Conservation (phyloP, 2,113 vertebrate genomes). For the Chloebia gouldiae region DNA sequence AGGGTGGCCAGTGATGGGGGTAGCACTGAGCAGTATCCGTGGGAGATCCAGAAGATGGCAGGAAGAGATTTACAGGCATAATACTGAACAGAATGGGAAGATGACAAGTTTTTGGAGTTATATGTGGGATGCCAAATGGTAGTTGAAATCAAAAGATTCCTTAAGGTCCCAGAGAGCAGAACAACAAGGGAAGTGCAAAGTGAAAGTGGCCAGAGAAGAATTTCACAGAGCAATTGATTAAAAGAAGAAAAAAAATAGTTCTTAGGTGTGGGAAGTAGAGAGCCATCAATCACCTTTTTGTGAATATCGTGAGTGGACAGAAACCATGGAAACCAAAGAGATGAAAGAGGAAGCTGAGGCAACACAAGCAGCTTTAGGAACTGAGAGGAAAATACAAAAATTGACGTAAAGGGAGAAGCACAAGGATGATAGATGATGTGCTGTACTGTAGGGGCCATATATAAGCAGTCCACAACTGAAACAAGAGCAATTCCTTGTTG, state of each 20-base stretch:
- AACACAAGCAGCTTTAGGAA: not conserved
- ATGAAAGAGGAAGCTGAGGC: conserved; percentile 22
- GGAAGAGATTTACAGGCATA: not conserved
- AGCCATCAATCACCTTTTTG: conserved; percentile 6
- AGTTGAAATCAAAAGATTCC: not conserved
- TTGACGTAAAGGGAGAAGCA: not conserved
- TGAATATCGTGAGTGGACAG: conserved; percentile 12
- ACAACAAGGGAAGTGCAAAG: not conserved
- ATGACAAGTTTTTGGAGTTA: not conserved
- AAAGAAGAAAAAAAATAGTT: not conserved
- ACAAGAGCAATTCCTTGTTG: not conserved
- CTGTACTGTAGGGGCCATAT: not conserved
- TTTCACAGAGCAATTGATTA: not conserved
- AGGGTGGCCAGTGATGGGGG: not conserved
- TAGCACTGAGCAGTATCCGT: not conserved
- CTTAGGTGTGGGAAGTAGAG: not conserved
- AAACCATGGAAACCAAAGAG: conserved; percentile 28
- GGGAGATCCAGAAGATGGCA: not conserved
- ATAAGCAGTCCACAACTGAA: not conserved
- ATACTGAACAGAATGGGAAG: not conserved
- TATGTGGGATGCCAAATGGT: not conserved
- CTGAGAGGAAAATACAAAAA: not conserved
- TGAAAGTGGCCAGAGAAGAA: not conserved
- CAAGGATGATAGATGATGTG: not conserved
- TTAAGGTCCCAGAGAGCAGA: not conserved